Evolutionary conservation across 2,113 vertebrate genomes (phyloP), one percentile per base, ranked within the genome.

Genomic region (Chloropsis hardwickii): DNA sequence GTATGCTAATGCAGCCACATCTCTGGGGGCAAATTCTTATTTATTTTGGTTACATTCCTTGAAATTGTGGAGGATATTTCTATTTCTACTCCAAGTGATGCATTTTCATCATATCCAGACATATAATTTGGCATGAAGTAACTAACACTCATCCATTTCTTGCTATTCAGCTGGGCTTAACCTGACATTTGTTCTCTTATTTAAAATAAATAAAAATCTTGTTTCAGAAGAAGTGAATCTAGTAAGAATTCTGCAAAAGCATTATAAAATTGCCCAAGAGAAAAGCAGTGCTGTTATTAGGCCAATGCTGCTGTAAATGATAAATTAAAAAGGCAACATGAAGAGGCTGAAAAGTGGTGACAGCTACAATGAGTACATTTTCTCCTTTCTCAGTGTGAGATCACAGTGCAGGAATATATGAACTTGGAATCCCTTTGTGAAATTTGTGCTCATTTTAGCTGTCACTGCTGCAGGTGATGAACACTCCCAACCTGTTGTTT

Each of bases 311-410:
- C 44, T 91, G 44, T 92, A 96, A 97, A 95, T 91, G 83, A 89
- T 92, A 95, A 96, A 97, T 94, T 97, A 95, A 95, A 94, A 95
- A 95, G 89, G 86, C 77, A 76, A 61, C 77, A 69, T 9, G 86
- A 97, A 96, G 94, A 91, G 78, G 45, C 73, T 97, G 89, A 94
- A 87, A 95, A 96, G 95, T 96, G 73, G 86, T 92, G 91, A 94
- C 96, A 95, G 84, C 65, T 89, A 79, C 86, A 95, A 95, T 95
- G 73, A 91, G 57, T 57, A 92, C 93, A 80, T 95, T 94, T 95
- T 71, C 81, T 69, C 40, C 27, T 87, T 95, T 91, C 96, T 92
- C 91, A 79, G 91, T 95, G 81, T 95, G 94, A 95, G 83, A 84
- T 87, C 91, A 81, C 94, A 91, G 83, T 87, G 77, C 88, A 84